Conservation (phyloP, 2,113 vertebrate genomes). For the Alosa alosa region DNA sequence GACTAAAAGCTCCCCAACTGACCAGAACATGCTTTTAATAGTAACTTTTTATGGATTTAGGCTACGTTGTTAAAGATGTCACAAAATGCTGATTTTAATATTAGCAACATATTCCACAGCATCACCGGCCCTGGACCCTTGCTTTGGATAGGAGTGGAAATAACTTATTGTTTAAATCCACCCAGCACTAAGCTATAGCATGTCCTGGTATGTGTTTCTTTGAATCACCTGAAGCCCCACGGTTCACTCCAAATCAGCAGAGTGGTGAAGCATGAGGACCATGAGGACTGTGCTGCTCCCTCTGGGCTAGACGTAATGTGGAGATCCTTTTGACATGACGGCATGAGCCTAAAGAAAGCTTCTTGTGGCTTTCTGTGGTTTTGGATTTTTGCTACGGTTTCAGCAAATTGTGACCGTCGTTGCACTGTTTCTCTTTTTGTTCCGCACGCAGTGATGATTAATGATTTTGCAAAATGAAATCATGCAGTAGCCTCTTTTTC, state of each 20-base stretch:
- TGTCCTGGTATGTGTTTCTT: neutral
- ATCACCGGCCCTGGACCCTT: neutral
- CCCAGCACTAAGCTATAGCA: neutral
- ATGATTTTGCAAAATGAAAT: no score
- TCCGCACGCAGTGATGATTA: neutral
- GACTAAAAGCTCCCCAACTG: neutral
- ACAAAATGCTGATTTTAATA: neutral
- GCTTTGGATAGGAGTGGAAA: neutral
- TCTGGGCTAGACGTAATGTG: constrained; percentile 7
- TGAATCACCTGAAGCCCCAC: neutral
- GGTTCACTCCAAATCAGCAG: neutral
- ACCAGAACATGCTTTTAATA: neutral
- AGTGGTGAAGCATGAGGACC: neutral
- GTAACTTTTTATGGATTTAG: neutral
- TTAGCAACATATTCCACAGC: neutral
- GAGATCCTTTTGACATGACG: constrained; percentile 21
- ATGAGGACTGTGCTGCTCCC: neutral
- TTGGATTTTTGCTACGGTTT: neutral
- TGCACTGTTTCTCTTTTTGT: neutral
- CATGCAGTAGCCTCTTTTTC: neutral
- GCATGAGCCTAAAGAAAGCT: constrained; percentile 23
- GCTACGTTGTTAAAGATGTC: neutral
- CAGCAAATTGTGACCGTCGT: neutral
- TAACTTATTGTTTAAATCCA: neutral
- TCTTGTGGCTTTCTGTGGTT: neutral